These are phyloP conservation scores for Busseola fusca DNA, from an alignment of 2,888 invertebrate species.

Conservation along the genomic window DNA sequence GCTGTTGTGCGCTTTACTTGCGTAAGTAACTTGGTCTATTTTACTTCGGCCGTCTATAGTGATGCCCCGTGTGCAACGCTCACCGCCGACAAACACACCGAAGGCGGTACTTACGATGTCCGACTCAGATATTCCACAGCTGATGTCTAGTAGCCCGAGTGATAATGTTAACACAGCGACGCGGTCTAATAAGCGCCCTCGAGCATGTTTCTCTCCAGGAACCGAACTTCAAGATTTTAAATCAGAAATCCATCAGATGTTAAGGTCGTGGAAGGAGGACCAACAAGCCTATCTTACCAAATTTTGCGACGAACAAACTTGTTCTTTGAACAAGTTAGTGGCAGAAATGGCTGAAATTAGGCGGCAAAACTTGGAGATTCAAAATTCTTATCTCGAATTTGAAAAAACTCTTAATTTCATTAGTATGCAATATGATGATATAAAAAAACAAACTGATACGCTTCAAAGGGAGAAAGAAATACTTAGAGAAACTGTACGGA, in stretches of 20 bases:
- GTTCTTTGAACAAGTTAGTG: neutral
- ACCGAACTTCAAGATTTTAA: neutral
- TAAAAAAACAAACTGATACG: too few relatives aligned
- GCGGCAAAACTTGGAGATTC: too few relatives aligned
- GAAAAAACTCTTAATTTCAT: too few relatives aligned
- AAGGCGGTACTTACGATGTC: neutral
- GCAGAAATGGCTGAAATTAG: neutral
- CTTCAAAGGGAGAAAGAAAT: too few relatives aligned
- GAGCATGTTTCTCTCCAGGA: neutral
- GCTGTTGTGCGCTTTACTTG: neutral
- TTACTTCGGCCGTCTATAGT: neutral
- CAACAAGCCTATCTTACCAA: neutral
- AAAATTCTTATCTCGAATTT: too few relatives aligned
- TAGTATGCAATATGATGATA: too few relatives aligned
- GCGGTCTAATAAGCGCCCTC: neutral
- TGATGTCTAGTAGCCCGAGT: neutral
- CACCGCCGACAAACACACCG: neutral
- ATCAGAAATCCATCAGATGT: neutral
- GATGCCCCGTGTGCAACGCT: neutral
- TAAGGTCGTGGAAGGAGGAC: neutral
- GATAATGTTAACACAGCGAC: neutral
- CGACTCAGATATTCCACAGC: neutral
- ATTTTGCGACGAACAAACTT: neutral
- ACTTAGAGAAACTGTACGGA: too few relatives aligned
- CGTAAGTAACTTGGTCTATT: neutral